Evolutionary conservation across 2,888 invertebrate genomes (phyloP), one percentile per base, ranked within the genome.

Genomic region (Leucoma salicis): DNA sequence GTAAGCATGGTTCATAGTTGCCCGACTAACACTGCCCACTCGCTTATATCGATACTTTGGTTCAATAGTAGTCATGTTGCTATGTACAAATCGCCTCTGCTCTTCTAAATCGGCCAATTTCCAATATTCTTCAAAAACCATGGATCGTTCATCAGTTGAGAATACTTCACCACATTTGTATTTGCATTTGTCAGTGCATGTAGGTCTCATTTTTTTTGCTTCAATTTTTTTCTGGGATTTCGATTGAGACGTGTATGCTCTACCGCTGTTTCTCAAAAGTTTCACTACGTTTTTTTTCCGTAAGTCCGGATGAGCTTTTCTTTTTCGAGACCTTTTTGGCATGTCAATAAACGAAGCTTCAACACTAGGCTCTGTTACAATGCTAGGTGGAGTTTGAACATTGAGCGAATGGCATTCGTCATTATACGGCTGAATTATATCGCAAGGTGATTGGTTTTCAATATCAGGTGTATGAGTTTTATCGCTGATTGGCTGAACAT

Each of bases 181-280:
- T 35, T 35, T 35, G 4, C 35, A 35, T 15, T 35, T 35, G 16
- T 28, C 16, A 3, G 16, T 8, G 28, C 36, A 36, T 2, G 16
- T 14, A 3, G 36, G 36, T 16, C 36, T 25, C 5, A 36, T 36
- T 28, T 28, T 18, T 11, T 29, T 36, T 4, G 28, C 36, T 8
- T 11, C 16, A 8, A 36, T 29, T 2, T 6, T 1, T 27, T 35
- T 35, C 15, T 27, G 14, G 3, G 28, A 36, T 13, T 16, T 29
- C 2, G 36, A 28, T 24, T 14, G 11, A 6, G 35, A 27, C 2
- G 14, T 29, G n/a, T 36, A 16, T 8, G 36, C 15, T 15, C 16
- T 0, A 5, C 36, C 36, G 3, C 18, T 18, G 18, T 36, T 36
- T 18, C 6, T 28, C 1, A 29, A 16, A 28, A 14, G 2, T 15